Evolutionary conservation across 2,113 vertebrate genomes (phyloP).

Genomic region (Mobula hypostoma): DNA sequence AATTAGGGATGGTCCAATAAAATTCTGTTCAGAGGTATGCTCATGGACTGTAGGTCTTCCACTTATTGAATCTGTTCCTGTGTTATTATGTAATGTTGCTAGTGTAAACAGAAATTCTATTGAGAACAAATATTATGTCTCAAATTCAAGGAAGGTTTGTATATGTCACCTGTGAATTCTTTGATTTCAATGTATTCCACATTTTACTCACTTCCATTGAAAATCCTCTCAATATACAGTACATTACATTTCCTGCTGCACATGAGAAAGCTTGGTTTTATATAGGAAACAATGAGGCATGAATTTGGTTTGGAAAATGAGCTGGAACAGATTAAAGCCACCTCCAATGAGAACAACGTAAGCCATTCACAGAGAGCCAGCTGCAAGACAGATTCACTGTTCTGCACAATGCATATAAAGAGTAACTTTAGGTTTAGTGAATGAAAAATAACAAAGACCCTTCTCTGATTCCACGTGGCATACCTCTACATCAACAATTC

Average conservation of each 20-base stretch:
- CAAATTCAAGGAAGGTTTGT: background rate
- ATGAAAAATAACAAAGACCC: background rate
- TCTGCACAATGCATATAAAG: background rate
- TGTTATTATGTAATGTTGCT: background rate
- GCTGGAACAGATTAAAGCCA: background rate
- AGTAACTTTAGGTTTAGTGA: background rate
- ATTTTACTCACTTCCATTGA: constrained; percentile 18
- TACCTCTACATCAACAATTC: background rate
- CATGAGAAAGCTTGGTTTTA: background rate
- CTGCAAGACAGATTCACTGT: background rate
- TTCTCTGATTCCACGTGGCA: background rate
- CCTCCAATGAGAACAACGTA: background rate
- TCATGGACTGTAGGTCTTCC: background rate
- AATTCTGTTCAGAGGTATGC: background rate
- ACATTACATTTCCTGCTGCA: background rate
- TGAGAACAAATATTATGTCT: background rate
- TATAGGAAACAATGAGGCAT: constrained; percentile 26
- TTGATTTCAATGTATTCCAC: background rate
- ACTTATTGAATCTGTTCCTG: background rate
- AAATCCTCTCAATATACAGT: constrained; percentile 4
- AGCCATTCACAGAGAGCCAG: background rate
- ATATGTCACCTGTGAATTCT: background rate
- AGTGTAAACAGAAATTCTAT: background rate
- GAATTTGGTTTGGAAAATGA: constrained; percentile 10
- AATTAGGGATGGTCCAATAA: background rate